A percentile compares a stretch with the other conserved stretches of the same genome.
Conservation (phyloP, 2,888 invertebrate genomes). For the Machimus rusticus region DNA sequence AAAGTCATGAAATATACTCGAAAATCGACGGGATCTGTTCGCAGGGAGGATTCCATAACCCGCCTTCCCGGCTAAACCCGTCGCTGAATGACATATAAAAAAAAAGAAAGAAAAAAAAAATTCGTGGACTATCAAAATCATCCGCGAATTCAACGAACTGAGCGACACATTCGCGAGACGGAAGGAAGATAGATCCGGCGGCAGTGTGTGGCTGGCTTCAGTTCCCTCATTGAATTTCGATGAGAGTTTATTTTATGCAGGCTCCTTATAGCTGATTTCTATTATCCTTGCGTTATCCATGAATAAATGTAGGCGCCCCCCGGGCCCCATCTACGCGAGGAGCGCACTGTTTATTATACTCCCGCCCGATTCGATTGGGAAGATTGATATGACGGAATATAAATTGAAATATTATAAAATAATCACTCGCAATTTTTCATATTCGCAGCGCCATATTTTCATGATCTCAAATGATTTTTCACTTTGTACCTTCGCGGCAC, state of each 20-base stretch:
- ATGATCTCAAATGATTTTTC: slow-evolving; percentile 45
- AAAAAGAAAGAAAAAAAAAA: slow-evolving; percentile 27
- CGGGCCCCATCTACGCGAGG: background rate
- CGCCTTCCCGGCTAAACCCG: background rate
- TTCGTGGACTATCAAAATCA: slow-evolving; percentile 42
- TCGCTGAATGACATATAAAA: slow-evolving; percentile 28
- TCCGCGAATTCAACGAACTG: slow-evolving; percentile 29
- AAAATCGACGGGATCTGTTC: slow-evolving; percentile 16
- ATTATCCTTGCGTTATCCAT: slow-evolving; percentile 42
- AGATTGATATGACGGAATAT: slow-evolving; percentile 46
- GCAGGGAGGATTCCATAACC: background rate
- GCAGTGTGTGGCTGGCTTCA: slow-evolving; percentile 7
- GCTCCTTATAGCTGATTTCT: slow-evolving; percentile 40
- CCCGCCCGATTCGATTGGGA: background rate
- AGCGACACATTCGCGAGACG: background rate
- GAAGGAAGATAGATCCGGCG: background rate
- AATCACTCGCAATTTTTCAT: slow-evolving; percentile 46
- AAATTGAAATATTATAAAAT: slow-evolving; percentile 47
- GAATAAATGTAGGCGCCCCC: slow-evolving; percentile 8
- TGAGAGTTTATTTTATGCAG: slow-evolving; percentile 41
- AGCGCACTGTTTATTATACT: slow-evolving; percentile 8
- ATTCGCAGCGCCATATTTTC: slow-evolving; percentile 44
- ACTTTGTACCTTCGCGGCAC: slow-evolving; percentile 35
- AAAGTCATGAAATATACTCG: slow-evolving; percentile 19
- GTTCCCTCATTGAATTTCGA: slow-evolving; percentile 41